These are phyloP conservation scores for Hyles euphorbiae DNA, from an alignment of 1,140 invertebrate genomes.

Conservation along the genomic window DNA sequence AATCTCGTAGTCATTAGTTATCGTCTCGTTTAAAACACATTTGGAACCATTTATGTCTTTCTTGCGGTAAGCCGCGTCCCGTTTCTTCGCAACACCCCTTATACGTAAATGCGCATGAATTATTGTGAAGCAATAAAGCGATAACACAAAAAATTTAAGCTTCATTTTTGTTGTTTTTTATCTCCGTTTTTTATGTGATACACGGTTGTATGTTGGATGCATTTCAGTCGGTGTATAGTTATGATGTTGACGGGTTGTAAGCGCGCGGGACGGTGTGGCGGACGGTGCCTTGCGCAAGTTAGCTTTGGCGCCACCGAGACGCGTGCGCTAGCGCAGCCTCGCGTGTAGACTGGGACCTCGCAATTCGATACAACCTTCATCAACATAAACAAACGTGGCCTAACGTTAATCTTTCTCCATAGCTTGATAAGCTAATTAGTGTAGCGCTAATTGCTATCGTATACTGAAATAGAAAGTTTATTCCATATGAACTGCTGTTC, in stretches of 20 bases:
- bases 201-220: conserved; percentile 27
- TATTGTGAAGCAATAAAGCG: conserved; percentile 46
- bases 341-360: conserved; percentile 67
- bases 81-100: conserved; percentile 49
- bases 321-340: conserved; percentile 67
- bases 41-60: conserved; percentile 61
- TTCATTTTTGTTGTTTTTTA: conserved; percentile 52
- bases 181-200: conserved; percentile 29
- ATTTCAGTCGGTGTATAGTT: conserved; percentile 40
- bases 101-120: conserved; percentile 46
- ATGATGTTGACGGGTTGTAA: conserved; percentile 37
- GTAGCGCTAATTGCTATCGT: conserved; percentile 16
- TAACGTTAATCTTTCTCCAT: conserved; percentile 40
- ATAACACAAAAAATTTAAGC: conserved; percentile 54
- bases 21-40: conserved; percentile 70
- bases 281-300: conserved; percentile 55
- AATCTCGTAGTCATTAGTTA: conserved; percentile 73
- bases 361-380: conserved; percentile 71
- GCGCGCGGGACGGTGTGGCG: conserved; percentile 24
- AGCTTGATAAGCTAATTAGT: conserved; percentile 17
- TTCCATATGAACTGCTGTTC: not conserved
- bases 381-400: conserved; percentile 65
- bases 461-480: conserved; percentile 11
- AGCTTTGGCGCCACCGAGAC: conserved; percentile 65
- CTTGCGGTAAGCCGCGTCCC: conserved; percentile 50